Conservation (phyloP, 2,113 vertebrate genomes). For the Anser brachyrhynchus region DNA sequence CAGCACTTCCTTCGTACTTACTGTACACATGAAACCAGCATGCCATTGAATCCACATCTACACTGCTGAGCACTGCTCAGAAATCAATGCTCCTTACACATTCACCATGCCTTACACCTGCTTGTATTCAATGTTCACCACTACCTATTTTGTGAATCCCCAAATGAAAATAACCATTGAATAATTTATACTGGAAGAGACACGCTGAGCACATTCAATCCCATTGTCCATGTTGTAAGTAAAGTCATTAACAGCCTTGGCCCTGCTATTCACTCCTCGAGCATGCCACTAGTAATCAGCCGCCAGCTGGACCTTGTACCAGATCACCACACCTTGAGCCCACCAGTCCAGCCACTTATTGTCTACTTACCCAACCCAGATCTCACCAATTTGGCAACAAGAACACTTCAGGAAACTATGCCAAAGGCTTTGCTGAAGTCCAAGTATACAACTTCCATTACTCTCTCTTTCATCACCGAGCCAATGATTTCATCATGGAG, state of each 20-base stretch:
- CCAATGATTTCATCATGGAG: background rate
- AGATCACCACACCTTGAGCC: background rate
- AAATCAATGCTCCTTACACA: background rate
- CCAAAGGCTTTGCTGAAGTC: background rate
- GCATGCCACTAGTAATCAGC: background rate
- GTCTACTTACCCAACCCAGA: background rate
- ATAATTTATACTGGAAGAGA: background rate
- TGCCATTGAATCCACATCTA: background rate
- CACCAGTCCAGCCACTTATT: background rate
- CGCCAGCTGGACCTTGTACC: background rate
- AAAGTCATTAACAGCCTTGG: background rate
- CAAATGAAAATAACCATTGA: background rate
- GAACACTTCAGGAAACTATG: background rate
- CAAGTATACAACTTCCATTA: background rate
- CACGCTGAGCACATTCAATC: background rate
- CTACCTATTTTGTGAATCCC: background rate
- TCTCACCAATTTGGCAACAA: background rate
- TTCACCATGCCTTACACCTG: background rate
- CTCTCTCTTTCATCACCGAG: background rate
- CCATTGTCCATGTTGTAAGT: background rate
- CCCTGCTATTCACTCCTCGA: background rate
- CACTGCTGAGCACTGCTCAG: background rate
- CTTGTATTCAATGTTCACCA: background rate
- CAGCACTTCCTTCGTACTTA: accelerated
- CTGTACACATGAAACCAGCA: background rate